Conservation (phyloP, 2,888 invertebrate species). For the Xestia xanthographa region DNA sequence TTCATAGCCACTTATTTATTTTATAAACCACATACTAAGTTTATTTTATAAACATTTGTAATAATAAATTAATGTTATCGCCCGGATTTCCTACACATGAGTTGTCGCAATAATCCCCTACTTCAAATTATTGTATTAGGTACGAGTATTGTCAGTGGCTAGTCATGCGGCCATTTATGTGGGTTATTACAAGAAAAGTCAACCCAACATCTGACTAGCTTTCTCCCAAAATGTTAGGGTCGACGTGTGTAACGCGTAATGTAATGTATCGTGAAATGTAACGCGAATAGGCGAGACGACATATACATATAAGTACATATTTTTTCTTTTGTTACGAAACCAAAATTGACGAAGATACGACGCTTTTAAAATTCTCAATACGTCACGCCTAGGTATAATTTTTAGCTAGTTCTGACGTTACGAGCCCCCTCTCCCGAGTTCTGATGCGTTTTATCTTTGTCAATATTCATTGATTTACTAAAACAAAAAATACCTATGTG, state of each 20-base stretch:
- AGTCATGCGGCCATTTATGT: neutral
- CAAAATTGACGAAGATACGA: no score
- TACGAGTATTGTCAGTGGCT: neutral
- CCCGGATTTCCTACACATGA: slow-evolving; percentile 25
- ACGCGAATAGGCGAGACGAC: no score
- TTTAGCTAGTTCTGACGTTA: no score
- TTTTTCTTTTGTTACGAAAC: no score
- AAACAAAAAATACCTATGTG: no score
- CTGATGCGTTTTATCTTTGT: no score
- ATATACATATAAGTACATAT: no score
- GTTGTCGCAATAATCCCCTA: slow-evolving; percentile 1
- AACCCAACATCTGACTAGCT: neutral
- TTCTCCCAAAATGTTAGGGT: neutral
- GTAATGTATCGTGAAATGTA: no score
- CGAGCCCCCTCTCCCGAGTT: no score
- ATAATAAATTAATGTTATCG: slow-evolving; percentile 15
- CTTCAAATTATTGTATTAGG: neutral
- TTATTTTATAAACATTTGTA: slow-evolving; percentile 13
- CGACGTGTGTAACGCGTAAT: neutral
- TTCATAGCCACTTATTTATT: slow-evolving; percentile 20
- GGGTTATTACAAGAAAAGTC: neutral
- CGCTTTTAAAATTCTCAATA: no score
- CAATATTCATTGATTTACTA: no score
- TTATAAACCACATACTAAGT: neutral
- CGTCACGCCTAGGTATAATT: no score